Evolutionary conservation across 2,888 invertebrate genomes (phyloP).

Genomic region (Drosophila hamatofila): DNA sequence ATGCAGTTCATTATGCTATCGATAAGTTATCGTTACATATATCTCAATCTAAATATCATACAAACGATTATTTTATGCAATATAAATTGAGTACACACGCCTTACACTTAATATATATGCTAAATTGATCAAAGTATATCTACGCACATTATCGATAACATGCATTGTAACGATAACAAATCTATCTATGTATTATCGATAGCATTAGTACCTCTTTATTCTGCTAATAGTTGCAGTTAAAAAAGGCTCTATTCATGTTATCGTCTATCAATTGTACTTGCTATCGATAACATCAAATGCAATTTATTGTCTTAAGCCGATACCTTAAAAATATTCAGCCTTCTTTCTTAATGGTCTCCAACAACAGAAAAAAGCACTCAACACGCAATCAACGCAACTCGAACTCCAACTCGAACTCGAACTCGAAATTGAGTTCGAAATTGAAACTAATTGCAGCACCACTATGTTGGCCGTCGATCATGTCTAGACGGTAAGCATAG

Average conservation of each 20-base stretch:
- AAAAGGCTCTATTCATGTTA: background rate
- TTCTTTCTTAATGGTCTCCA: slow-evolving; percentile 7
- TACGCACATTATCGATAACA: too few relatives aligned
- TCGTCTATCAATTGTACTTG: background rate
- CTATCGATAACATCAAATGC: slow-evolving; percentile 5
- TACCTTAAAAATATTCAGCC: background rate
- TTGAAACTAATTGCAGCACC: slow-evolving; percentile 46
- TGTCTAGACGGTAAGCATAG: slow-evolving; percentile 50
- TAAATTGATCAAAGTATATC: too few relatives aligned
- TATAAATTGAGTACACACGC: too few relatives aligned
- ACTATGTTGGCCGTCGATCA: slow-evolving; percentile 31
- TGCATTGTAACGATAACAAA: slow-evolving; percentile 1
- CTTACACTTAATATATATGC: too few relatives aligned
- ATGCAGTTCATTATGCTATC: too few relatives aligned
- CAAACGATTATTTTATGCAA: too few relatives aligned
- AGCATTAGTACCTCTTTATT: background rate
- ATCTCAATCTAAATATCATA: too few relatives aligned
- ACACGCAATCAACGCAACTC: slow-evolving; percentile 34
- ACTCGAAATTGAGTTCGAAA: slow-evolving; percentile 9
- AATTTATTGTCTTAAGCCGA: background rate
- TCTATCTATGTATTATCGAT: background rate
- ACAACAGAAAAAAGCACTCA: slow-evolving; percentile 33
- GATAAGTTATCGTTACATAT: too few relatives aligned
- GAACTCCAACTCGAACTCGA: slow-evolving; percentile 10
- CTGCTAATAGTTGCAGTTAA: background rate